phyloP scores from a whole-genome alignment of 2,888 invertebrate species.

The Xestia ashworthii region DNA sequence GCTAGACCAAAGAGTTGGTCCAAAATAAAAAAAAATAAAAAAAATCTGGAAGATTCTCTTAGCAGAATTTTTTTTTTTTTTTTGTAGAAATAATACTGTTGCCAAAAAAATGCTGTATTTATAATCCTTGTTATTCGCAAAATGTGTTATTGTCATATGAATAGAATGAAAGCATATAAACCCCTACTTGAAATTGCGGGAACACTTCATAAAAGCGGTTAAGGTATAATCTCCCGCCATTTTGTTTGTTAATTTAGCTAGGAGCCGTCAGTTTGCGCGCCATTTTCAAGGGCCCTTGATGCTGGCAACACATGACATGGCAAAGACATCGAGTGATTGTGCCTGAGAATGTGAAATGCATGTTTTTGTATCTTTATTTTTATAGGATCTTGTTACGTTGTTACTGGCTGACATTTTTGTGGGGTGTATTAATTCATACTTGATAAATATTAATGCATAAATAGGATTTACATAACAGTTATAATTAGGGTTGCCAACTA shows the following conservation, averaged over 20 bases:
- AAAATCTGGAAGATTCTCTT: background rate
- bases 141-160: constrained; percentile 51
- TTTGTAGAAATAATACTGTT: no score
- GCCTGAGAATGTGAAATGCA: constrained; percentile 71
- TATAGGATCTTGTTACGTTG: constrained; percentile 73
- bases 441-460: constrained; percentile 11
- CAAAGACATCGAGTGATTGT: constrained; percentile 83
- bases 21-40: background rate
- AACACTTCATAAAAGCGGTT: constrained; percentile 48
- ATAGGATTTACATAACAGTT: background rate
- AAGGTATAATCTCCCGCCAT: constrained; percentile 59
- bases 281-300: constrained; percentile 84
- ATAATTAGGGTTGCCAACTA: no score
- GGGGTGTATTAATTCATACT: constrained; percentile 20
- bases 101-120: background rate
- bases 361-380: constrained; percentile 74
- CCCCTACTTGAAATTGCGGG: constrained; percentile 47
- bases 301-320: constrained; percentile 84
- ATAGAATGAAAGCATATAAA: constrained; percentile 42
- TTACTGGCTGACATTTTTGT: constrained; percentile 65
- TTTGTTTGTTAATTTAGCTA: constrained; percentile 69
- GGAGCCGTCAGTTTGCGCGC: constrained; percentile 81
- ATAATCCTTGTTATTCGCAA: constrained; percentile 52
- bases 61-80: no score
- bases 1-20: no score